A percentile compares a stretch with the other conserved stretches of the same genome.
Evolutionary conservation across 2,113 vertebrate species (phyloP).

Genomic region (Tenrec ecaudatus): DNA sequence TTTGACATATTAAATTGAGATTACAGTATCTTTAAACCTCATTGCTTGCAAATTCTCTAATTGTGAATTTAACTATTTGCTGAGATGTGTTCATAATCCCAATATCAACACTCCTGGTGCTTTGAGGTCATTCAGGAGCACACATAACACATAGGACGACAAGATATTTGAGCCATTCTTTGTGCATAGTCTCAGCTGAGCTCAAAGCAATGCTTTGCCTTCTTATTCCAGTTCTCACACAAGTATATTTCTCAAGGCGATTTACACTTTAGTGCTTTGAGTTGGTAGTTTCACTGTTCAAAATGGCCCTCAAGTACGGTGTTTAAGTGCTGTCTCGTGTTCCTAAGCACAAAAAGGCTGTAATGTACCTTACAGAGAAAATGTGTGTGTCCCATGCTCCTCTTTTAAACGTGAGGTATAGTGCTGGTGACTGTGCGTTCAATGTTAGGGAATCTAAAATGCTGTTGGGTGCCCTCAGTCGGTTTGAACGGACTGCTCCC

Average conservation of each 20-base stretch:
- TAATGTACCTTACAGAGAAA: background rate
- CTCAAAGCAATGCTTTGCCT: background rate
- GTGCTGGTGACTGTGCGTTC: background rate
- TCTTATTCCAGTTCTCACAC: background rate
- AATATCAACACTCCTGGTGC: background rate
- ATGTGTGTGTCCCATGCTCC: background rate
- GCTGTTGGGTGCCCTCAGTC: too few species aligned
- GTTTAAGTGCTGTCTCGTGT: background rate
- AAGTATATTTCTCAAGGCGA: background rate
- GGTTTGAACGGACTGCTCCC: too few species aligned
- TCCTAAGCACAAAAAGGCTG: background rate
- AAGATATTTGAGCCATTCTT: background rate
- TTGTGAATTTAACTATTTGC: background rate
- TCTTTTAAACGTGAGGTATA: background rate
- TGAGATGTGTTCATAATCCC: background rate
- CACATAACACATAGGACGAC: background rate
- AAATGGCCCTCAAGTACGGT: background rate
- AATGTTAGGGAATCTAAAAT: background rate
- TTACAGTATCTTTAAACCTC: background rate
- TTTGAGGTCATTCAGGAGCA: background rate
- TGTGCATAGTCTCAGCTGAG: background rate
- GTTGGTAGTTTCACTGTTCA: background rate
- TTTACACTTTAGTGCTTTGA: background rate
- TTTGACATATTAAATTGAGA: slow-evolving; percentile 13
- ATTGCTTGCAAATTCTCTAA: background rate